A percentile compares a stretch with the other conserved stretches of the same genome.
Conservation (phyloP, 2,797 vertebrate species). For the Propithecus deckenii region DNA sequence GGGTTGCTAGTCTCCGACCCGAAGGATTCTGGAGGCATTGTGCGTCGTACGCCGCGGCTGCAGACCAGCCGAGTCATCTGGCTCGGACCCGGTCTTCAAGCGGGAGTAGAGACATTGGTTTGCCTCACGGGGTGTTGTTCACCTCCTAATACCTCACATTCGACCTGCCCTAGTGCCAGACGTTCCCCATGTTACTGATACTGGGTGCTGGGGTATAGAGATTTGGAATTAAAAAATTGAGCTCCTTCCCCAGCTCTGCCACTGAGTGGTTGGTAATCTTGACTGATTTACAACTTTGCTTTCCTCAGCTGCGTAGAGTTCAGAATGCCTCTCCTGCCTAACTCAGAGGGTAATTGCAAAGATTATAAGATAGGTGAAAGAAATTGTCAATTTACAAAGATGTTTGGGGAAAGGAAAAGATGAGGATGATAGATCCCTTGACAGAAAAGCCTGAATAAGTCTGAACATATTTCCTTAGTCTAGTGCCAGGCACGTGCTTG, state of each 20-base stretch:
- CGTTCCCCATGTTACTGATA: not conserved
- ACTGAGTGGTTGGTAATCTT: not conserved
- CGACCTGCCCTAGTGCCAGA: not conserved
- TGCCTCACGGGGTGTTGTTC: not conserved
- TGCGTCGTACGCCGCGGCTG: not conserved
- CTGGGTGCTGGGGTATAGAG: not conserved
- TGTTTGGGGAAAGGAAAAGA: not conserved
- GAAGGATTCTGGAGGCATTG: not conserved
- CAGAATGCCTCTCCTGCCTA: not conserved
- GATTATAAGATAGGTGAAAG: not conserved
- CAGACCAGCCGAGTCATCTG: not conserved
- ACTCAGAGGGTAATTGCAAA: not conserved
- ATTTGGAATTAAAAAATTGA: conserved; percentile 1
- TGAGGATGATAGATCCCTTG: not conserved
- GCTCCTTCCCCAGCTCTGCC: not conserved
- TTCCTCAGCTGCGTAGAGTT: not conserved
- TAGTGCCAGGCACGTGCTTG: not conserved
- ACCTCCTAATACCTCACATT: not conserved
- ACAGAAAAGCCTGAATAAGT: conserved; percentile 19
- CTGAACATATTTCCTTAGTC: not conserved
- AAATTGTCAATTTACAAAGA: not conserved
- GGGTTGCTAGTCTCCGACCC: not conserved
- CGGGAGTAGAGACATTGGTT: not conserved
- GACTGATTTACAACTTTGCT: not conserved
- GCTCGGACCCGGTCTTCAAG: not conserved